Conservation (phyloP, 2,797 vertebrate genomes). For the Enteromius trimaculatus region DNA sequence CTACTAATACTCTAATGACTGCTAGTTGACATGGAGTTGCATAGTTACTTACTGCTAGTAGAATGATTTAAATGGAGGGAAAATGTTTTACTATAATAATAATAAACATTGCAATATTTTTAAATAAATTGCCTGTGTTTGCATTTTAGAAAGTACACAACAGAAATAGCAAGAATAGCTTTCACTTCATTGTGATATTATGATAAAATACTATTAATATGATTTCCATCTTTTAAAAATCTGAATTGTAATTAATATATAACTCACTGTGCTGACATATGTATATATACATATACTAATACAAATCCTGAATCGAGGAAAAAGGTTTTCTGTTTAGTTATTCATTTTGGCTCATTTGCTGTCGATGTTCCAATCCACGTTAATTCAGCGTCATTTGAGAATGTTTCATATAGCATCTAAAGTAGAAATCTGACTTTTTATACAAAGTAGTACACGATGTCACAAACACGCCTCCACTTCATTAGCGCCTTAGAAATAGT, state of each 20-base stretch:
- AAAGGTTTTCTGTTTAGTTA: too few relatives aligned
- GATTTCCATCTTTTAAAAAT: too few relatives aligned
- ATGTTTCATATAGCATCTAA: neutral
- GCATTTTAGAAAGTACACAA: neutral
- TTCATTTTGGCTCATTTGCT: neutral
- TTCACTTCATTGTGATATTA: neutral
- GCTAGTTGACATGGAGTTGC: too few relatives aligned
- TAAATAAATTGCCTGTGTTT: neutral
- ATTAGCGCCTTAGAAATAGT: neutral
- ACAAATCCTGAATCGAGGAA: too few relatives aligned
- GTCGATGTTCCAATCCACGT: neutral
- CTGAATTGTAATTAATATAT: too few relatives aligned
- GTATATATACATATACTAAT: too few relatives aligned
- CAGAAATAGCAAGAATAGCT: neutral
- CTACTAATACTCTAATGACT: too few relatives aligned
- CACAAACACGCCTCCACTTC: neutral
- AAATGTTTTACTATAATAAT: too few relatives aligned
- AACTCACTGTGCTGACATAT: too few relatives aligned
- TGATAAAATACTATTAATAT: neutral
- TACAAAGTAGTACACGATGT: neutral
- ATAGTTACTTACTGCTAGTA: too few relatives aligned
- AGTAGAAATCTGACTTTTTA: neutral
- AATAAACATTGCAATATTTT: neutral
- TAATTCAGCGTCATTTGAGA: neutral
- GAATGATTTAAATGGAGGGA: too few relatives aligned